Percentiles rank a stretch among this genome's conserved stretches.
Conservation (phyloP, 2,888 invertebrate species). For the Meloe dianella region DNA sequence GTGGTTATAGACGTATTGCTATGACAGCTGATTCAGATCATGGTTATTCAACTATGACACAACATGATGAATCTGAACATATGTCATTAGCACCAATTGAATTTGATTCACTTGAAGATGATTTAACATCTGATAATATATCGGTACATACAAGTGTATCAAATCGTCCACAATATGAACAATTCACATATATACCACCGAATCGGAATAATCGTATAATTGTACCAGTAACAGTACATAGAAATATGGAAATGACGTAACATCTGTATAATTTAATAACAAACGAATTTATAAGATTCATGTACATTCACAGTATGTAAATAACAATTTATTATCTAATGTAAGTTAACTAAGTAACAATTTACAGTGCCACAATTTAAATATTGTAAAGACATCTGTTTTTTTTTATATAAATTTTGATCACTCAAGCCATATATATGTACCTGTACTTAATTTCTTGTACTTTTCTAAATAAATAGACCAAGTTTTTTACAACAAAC, state of each 20-base stretch:
- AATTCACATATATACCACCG: conserved; percentile 49
- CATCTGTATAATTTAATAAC: conserved; percentile 13
- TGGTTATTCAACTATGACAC: conserved; percentile 94
- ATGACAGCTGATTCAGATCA: conserved; percentile 88
- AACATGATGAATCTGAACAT: conserved; percentile 87
- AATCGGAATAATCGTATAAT: conserved; percentile 68
- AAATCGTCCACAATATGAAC: conserved; percentile 44
- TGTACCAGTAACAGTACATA: conserved; percentile 89
- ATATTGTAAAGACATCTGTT: neutral
- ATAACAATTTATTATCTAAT: conserved; percentile 1
- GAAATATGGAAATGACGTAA: conserved; percentile 80
- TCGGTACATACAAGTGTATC: conserved; percentile 64
- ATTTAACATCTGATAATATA: conserved; percentile 67
- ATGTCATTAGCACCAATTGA: conserved; percentile 76
- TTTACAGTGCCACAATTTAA: neutral
- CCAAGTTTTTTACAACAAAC: neutral
- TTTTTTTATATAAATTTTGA: neutral
- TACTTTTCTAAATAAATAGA: neutral
- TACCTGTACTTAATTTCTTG: conserved; percentile 13
- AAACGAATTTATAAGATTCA: neutral
- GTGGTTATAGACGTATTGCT: conserved; percentile 77
- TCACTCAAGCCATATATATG: neutral
- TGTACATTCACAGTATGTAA: conserved; percentile 16
- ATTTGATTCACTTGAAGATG: conserved; percentile 64
- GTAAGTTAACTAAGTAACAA: neutral